Percentiles rank a stretch among this genome's conserved stretches.
These are phyloP conservation scores for Lasioglossum oenotherae DNA, from an alignment of 2,888 invertebrate genomes.

Conservation along the genomic window DNA sequence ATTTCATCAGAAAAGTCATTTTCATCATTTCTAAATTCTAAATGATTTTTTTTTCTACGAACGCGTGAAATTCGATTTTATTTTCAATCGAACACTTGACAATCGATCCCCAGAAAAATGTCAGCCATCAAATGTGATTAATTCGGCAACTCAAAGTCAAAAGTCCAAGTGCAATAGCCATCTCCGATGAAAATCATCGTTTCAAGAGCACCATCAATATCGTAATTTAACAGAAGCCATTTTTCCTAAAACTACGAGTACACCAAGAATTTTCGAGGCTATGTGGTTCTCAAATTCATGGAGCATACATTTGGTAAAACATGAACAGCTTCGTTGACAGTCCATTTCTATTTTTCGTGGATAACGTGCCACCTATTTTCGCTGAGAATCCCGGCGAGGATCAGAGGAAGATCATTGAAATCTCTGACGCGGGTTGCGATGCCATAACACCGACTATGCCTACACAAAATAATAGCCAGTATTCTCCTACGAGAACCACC, in stretches of 20 bases:
- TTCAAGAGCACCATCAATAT: background rate
- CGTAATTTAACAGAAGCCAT: background rate
- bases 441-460: constrained; percentile 21
- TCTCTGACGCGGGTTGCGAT: constrained; percentile 64
- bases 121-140: constrained; percentile 6
- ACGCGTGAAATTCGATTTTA: background rate
- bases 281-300: background rate
- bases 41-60: background rate
- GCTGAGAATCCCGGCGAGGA: constrained; percentile 20
- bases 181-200: background rate
- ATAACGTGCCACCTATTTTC: constrained; percentile 53
- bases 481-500: background rate
- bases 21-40: background rate
- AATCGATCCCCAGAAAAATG: constrained; percentile 34
- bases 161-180: constrained; percentile 14
- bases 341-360: constrained; percentile 66
- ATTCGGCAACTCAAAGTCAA: background rate
- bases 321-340: constrained; percentile 65
- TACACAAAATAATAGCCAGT: background rate
- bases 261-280: background rate
- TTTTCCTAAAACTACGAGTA: background rate
- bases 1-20: background rate
- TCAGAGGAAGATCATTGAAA: constrained; percentile 56
- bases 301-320: background rate
- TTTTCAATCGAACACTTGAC: constrained; percentile 26